These are phyloP conservation scores for Heterodera schachtii DNA, from an alignment of 1,140 invertebrate genomes.

Conservation along the genomic window DNA sequence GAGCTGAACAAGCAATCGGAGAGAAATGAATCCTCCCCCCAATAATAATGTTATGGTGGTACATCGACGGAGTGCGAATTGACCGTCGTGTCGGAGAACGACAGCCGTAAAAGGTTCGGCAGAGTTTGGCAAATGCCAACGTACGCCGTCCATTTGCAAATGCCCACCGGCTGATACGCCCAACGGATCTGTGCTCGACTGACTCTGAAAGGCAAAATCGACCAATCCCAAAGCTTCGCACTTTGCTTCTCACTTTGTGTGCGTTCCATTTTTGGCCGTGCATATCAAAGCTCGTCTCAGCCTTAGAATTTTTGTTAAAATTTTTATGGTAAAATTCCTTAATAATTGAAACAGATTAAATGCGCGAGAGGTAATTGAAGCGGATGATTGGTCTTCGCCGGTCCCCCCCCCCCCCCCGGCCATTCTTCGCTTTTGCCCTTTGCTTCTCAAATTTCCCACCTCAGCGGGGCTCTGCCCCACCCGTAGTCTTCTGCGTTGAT, in stretches of 20 bases:
- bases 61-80: conserved; percentile 27
- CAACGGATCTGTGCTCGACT: conserved; percentile 30
- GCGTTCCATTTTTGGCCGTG: conserved; percentile 4
- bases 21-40: too few relatives aligned
- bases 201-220: neutral
- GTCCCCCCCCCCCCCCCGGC: too few relatives aligned
- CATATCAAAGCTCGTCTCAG: conserved; percentile 1
- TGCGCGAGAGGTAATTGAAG: too few relatives aligned
- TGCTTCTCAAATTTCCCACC: too few relatives aligned
- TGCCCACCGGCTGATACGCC: conserved; percentile 44
- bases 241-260: conserved; percentile 7
- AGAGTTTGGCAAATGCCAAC: conserved; percentile 41
- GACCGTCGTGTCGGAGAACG: conserved; percentile 39
- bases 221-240: neutral
- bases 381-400: too few relatives aligned
- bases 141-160: conserved; percentile 56
- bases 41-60: too few relatives aligned
- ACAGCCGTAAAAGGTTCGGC: conserved; percentile 26
- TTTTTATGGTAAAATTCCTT: too few relatives aligned
- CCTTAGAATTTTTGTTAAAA: conserved; percentile 12
- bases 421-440: too few relatives aligned
- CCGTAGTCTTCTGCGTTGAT: conserved; percentile 47
- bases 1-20: too few relatives aligned
- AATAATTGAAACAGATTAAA: too few relatives aligned
- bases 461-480: conserved; percentile 25